Percentiles rank a stretch among this genome's conserved stretches.
phyloP scores from a whole-genome alignment of 2,113 vertebrate species.

The Cyanistes caeruleus region DNA sequence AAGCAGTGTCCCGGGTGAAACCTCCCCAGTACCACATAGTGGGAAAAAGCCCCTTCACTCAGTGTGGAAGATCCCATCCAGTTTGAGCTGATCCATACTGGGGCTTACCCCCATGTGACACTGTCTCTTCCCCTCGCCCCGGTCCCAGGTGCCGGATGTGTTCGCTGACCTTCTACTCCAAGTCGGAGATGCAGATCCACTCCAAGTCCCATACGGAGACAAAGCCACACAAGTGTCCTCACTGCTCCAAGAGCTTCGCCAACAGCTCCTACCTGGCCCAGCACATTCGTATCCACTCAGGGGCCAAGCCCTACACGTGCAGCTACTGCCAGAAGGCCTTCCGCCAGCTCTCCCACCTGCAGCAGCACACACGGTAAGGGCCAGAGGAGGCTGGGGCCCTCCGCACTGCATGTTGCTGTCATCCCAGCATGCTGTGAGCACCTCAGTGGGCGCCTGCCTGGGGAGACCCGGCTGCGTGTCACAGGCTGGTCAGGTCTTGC shows the following conservation, averaged over 20 bases:
- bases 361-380: constrained; percentile 86
- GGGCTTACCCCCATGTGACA: not conserved
- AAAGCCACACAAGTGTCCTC: constrained; percentile 98
- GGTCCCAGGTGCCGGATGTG: constrained; percentile 98
- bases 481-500: not conserved
- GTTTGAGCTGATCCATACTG: not conserved
- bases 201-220: constrained; percentile 96
- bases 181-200: constrained; percentile 99
- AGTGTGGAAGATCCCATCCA: not conserved
- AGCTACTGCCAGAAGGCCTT: constrained; percentile 92
- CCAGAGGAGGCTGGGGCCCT: constrained; percentile 87
- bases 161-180: constrained; percentile 99
- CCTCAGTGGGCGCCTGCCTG: not conserved
- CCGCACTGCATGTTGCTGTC: constrained; percentile 73
- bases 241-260: constrained; percentile 98
- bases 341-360: constrained; percentile 73
- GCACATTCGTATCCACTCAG: constrained; percentile 96
- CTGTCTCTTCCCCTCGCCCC: constrained; percentile 60
- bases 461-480: not conserved
- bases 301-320: constrained; percentile 97
- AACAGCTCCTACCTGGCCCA: constrained; percentile 98
- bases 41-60: not conserved
- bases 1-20: not conserved
- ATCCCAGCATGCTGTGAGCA: constrained; percentile 59
- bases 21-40: not conserved